Evolutionary conservation across 2,888 invertebrate genomes (phyloP).

Genomic region (Reticulitermes lucifugus): DNA sequence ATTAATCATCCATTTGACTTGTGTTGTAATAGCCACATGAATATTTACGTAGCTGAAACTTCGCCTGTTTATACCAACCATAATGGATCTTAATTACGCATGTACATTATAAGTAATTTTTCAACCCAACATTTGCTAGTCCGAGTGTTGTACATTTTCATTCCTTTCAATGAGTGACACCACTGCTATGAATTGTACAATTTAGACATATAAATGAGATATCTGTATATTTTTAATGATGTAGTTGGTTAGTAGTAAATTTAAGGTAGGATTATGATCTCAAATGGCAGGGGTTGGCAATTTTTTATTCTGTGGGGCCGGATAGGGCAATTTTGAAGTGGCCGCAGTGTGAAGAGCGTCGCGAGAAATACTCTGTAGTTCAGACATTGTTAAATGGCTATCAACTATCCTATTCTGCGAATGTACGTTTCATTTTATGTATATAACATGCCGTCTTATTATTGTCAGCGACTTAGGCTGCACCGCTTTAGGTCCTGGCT

Average conservation of each 20-base stretch:
- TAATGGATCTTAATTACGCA: neutral
- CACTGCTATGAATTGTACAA: neutral
- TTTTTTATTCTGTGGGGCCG: too few relatives aligned
- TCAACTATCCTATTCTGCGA: too few relatives aligned
- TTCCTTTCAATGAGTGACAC: neutral
- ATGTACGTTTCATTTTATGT: too few relatives aligned
- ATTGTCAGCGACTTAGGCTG: too few relatives aligned
- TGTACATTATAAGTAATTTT: neutral
- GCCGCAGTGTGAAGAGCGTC: too few relatives aligned
- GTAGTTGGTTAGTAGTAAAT: neutral
- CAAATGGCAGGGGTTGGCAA: neutral
- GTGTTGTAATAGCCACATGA: slow-evolving; percentile 9
- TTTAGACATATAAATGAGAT: slow-evolving; percentile 17
- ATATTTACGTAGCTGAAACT: neutral
- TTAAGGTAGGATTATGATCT: neutral
- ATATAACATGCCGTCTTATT: too few relatives aligned
- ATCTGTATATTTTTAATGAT: slow-evolving; percentile 26
- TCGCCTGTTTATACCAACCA: neutral
- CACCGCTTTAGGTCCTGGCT: too few relatives aligned
- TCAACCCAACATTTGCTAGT: neutral
- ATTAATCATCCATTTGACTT: too few relatives aligned
- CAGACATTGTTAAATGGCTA: too few relatives aligned
- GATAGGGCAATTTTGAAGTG: too few relatives aligned
- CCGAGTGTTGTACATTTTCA: slow-evolving; percentile 7
- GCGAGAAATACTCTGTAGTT: too few relatives aligned